Conservation (phyloP, 2,888 invertebrate species). For the Trisateles emortualis region DNA sequence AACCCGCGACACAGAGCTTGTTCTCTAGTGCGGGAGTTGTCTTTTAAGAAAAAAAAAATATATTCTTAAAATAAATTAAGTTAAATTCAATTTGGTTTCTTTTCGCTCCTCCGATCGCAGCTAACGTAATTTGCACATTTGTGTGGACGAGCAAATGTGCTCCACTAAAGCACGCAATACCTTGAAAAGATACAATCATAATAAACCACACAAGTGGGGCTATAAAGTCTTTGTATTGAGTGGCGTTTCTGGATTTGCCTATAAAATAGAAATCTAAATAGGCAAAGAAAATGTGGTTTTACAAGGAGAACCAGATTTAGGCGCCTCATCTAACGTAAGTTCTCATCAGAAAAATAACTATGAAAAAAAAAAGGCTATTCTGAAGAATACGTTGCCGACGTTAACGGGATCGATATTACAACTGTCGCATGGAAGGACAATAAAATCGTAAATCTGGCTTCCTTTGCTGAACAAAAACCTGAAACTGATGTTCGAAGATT, state of each 20-base stretch:
- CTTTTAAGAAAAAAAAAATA: too few species aligned
- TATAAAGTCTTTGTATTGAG: slow-evolving; percentile 11
- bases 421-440: slow-evolving; percentile 13
- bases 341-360: neutral
- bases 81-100: too few species aligned
- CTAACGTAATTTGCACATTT: neutral
- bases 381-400: slow-evolving; percentile 6
- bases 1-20: too few species aligned
- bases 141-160: slow-evolving; percentile 6
- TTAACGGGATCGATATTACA: slow-evolving; percentile 3
- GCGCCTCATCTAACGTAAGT: slow-evolving; percentile 10
- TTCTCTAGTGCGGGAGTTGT: too few species aligned
- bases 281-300: slow-evolving; percentile 3
- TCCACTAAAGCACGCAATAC: slow-evolving; percentile 7
- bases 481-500: too few species aligned
- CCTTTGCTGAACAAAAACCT: too few species aligned
- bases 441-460: slow-evolving; percentile 7
- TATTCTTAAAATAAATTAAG: too few species aligned
- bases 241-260: slow-evolving; percentile 11
- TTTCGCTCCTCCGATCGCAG: too few species aligned
- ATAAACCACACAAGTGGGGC: slow-evolving; percentile 15
- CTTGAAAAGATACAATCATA: slow-evolving; percentile 14
- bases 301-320: slow-evolving; percentile 10
- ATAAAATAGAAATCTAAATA: slow-evolving; percentile 6
- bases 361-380: slow-evolving; percentile 9